Conservation (phyloP, 2,113 vertebrate species). For the Orientallactaga bullata region DNA sequence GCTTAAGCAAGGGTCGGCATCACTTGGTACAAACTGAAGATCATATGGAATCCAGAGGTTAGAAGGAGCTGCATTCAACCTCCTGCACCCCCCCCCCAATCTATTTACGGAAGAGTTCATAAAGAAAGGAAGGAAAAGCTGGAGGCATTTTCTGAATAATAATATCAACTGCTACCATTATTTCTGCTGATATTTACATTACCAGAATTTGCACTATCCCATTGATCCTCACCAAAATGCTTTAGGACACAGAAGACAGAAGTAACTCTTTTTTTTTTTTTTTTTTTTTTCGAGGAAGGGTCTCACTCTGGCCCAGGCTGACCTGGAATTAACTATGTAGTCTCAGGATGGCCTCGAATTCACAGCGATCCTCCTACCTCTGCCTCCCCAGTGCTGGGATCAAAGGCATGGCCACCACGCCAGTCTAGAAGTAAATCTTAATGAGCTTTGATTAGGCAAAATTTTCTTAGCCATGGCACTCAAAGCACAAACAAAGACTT, state of each 20-base stretch:
- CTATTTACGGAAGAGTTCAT: neutral
- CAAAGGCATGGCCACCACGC: too few relatives aligned
- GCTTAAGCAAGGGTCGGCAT: neutral
- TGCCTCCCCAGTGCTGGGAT: too few relatives aligned
- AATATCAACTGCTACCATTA: neutral
- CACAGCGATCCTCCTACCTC: too few relatives aligned
- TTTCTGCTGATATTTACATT: constrained; percentile 1
- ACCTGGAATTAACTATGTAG: too few relatives aligned
- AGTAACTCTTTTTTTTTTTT: too few relatives aligned
- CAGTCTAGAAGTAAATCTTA: constrained; percentile 14
- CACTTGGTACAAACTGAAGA: neutral
- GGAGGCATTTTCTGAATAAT: neutral
- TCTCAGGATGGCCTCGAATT: too few relatives aligned
- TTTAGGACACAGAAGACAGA: neutral
- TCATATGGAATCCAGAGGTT: neutral
- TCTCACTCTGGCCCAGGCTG: too few relatives aligned
- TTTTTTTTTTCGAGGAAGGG: too few relatives aligned
- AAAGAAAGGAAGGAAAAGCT: neutral
- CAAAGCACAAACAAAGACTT: neutral
- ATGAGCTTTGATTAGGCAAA: neutral
- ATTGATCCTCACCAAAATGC: constrained; percentile 33
- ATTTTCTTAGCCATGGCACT: neutral
- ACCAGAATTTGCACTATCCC: neutral
- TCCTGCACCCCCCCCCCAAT: too few relatives aligned
- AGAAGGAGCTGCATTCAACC: constrained; percentile 39